A percentile compares a stretch with the other conserved stretches of the same genome.
Conservation (phyloP, 2,888 invertebrate genomes). For the Panopea generosa region DNA sequence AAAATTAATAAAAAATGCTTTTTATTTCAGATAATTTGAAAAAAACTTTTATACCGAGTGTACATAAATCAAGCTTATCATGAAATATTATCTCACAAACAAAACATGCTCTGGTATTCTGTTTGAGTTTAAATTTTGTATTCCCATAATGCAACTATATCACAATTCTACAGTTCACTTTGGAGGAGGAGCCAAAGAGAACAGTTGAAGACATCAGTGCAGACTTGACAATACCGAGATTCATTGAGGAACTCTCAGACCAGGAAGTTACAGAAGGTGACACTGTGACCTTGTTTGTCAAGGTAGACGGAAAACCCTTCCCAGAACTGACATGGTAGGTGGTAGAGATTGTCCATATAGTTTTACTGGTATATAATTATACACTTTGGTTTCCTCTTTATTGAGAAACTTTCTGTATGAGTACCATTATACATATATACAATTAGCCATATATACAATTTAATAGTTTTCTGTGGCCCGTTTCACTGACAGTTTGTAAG, state of each 20-base stretch:
- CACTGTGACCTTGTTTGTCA: constrained; percentile 81
- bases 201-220: constrained; percentile 59
- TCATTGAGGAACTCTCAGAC: constrained; percentile 73
- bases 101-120: no score
- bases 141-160: no score
- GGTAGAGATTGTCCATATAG: no score
- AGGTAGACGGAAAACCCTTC: constrained; percentile 84
- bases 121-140: no score
- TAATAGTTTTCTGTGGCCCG: neutral
- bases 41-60: no score
- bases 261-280: constrained; percentile 79
- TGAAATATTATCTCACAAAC: no score
- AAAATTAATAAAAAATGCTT: no score
- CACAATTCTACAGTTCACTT: constrained; percentile 50
- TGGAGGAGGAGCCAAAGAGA: constrained; percentile 59
- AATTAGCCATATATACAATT: neutral
- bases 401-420: neutral
- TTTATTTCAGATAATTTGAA: no score
- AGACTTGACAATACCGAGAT: constrained; percentile 67
- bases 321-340: constrained; percentile 90
- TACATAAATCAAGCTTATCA: no score
- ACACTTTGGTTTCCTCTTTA: neutral
- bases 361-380: neutral
- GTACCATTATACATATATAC: neutral
- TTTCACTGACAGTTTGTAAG: no score